Conservation (phyloP, 2,888 invertebrate species). For the Ariolimax columbianus region DNA sequence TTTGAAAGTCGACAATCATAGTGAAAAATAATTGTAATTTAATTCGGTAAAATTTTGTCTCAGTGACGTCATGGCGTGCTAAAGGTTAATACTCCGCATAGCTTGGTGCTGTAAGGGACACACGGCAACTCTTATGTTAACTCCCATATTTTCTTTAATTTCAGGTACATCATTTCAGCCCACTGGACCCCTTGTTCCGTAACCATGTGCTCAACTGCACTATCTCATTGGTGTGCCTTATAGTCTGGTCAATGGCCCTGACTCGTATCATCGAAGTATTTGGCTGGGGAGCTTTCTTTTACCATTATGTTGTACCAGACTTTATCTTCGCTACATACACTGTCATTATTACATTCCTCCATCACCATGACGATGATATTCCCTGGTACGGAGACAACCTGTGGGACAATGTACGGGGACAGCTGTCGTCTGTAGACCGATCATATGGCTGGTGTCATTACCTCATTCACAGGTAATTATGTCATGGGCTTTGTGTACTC, state of each 20-base stretch:
- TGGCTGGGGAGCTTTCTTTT: slow-evolving; percentile 63
- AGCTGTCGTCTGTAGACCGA: slow-evolving; percentile 75
- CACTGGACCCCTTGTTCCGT: slow-evolving; percentile 60
- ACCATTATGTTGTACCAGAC: slow-evolving; percentile 70
- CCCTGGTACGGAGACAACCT: slow-evolving; percentile 73
- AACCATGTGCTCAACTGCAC: slow-evolving; percentile 63
- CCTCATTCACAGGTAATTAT: slow-evolving; percentile 67
- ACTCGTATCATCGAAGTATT: slow-evolving; percentile 58
- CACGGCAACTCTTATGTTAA: too few relatives aligned
- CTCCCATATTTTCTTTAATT: not conserved
- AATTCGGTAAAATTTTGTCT: too few relatives aligned
- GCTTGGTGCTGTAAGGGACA: too few relatives aligned
- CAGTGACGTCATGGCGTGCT: too few relatives aligned
- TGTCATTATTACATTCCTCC: slow-evolving; percentile 76
- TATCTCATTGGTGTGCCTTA: slow-evolving; percentile 60
- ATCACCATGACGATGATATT: slow-evolving; percentile 74
- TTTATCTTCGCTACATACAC: slow-evolving; percentile 73
- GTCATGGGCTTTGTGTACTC: too few relatives aligned
- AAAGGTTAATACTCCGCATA: too few relatives aligned
- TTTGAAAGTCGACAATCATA: too few relatives aligned
- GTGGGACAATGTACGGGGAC: slow-evolving; percentile 77
- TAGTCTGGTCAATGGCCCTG: slow-evolving; percentile 60
- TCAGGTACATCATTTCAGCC: slow-evolving; percentile 55
- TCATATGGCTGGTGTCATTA: slow-evolving; percentile 75
- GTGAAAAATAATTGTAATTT: too few relatives aligned